Evolutionary conservation across 1,140 invertebrate genomes (phyloP), one percentile per base, ranked within the genome.

Genomic region (silkworm (Bombyx mori)): DNA sequence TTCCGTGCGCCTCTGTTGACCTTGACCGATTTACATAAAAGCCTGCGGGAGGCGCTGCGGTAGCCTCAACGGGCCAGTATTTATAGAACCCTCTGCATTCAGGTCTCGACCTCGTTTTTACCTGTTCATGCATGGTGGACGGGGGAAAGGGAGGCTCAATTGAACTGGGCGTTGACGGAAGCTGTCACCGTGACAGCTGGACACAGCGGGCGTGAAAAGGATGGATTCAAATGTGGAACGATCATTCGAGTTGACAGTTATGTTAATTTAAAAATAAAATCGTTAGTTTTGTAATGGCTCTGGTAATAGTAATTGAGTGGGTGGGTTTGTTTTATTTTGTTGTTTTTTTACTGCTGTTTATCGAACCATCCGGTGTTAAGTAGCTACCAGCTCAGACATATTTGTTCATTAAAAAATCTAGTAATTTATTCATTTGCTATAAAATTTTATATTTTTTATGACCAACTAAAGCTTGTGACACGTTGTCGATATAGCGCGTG

Each of bases 1-100:
- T 35, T 35, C 18, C 18, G 50, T 26, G 44, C 26, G 60, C 58
- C 52, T 69, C 68, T 71, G 65, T 63, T 53, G 63, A 64, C 69
- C 69, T 74, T 71, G 71, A 69, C 66, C 63, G 56, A 68, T 62
- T 71, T 69, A 60, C 62, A 66, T 62, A 61, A 62, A 64, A 65
- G 69, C 60, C 65, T 68, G 60, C 59, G 66, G 62, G 61, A 52
- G 68, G 62, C 65, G 71, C 60, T 71, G 64, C 65, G 64, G 54
- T 65, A 68, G 66, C 60, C 52, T 54, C 61, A 58, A 8, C 35
- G 42, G 26, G 43, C 63, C 61, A 67, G 22, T 57, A n/a, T 53
- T 56, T 26, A 56, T n/a, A 52, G 68, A 68, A 44, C 68, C 44
- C 62, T 59, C 54, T n/a, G 54, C 8, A 52, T 55, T 52, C 12